Percentiles rank a stretch among this genome's conserved stretches.
phyloP scores from a whole-genome alignment of 2,113 vertebrate species.

The Zosterops hypoxanthus region DNA sequence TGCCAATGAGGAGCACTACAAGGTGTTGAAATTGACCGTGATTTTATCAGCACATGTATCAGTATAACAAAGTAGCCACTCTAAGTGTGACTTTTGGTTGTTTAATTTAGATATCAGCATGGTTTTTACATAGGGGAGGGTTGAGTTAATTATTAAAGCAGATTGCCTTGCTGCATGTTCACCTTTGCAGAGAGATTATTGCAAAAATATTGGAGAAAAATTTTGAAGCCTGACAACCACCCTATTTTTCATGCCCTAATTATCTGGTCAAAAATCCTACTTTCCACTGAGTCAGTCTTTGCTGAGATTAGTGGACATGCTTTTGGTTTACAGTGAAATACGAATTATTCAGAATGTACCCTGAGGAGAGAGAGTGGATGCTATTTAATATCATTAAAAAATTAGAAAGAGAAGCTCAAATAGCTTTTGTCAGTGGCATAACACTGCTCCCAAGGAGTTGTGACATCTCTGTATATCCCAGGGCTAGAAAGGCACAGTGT shows the following conservation, averaged over 20 bases:
- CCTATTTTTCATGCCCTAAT: constrained; percentile 5
- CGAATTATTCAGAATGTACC: neutral
- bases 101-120: neutral
- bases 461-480: neutral
- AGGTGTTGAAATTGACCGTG: neutral
- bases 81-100: neutral
- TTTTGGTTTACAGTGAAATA: constrained; percentile 14
- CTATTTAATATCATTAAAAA: constrained; percentile 23
- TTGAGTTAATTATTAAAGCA: constrained; percentile 19
- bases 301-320: constrained; percentile 15
- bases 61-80: neutral
- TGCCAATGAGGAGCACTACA: neutral
- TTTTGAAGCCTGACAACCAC: neutral
- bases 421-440: constrained; percentile 1
- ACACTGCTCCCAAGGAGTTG: neutral
- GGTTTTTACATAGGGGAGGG: neutral
- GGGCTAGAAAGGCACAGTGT: neutral
- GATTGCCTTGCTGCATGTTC: neutral
- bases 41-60: neutral
- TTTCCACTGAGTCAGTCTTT: neutral
- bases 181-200: neutral
- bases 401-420: constrained; percentile 5
- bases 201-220: neutral
- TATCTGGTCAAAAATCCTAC: neutral
- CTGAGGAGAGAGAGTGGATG: neutral